Base-by-base conservation (phyloP, 2,113 vertebrate species). In the Crotalus viridis region DNA sequence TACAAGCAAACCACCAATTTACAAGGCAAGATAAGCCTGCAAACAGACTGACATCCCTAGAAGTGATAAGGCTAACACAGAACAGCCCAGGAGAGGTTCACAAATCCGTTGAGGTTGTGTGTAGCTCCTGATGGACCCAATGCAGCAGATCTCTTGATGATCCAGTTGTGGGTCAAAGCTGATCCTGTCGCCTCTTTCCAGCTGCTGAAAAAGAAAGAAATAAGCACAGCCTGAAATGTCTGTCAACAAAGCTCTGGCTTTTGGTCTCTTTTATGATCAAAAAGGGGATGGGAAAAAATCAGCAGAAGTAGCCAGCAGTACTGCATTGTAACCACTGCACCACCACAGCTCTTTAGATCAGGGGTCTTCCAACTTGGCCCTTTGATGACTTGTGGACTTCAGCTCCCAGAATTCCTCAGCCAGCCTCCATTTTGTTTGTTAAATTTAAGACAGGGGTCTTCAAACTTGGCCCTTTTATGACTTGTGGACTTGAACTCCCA, bases 1-100 rank as follows among this genome's bases (percentile, higher is more conserved):
- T 99, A 1, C 99, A 98, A 87, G 98, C 99, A 2, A 98, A 98
- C 99, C 99, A 99, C 99, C 99, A 99, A 96, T 98, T 98, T 98
- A 95, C 99, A 99, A 0, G 99, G 99, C 99, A 99, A 98, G 95
- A 99, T 98, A 55, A 99, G 97, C 13, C 98, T 96, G 95, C 99
- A 99, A 86, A 97, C 98, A 0, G 97, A 98, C 9, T 98, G 98
- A n/a, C 99, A 99, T 5, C 99, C 99, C 86, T 97, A 98, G 96
- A 98, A 98, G 95, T 99, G 98, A 92, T 99, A 99, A 1, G 99
- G 99, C 98, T 98, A 99, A 99, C 0, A 99, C 98, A 59, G 97
- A 94, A 95, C 98, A 98, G 92, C 99, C 99, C 48, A 97, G 94
- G 54, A 99, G 97, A 24, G 99, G 99, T 90, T 99, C 98, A 2